Base-by-base conservation (phyloP, 2,888 invertebrate genomes). In the Margaritifera margaritifera region DNA sequence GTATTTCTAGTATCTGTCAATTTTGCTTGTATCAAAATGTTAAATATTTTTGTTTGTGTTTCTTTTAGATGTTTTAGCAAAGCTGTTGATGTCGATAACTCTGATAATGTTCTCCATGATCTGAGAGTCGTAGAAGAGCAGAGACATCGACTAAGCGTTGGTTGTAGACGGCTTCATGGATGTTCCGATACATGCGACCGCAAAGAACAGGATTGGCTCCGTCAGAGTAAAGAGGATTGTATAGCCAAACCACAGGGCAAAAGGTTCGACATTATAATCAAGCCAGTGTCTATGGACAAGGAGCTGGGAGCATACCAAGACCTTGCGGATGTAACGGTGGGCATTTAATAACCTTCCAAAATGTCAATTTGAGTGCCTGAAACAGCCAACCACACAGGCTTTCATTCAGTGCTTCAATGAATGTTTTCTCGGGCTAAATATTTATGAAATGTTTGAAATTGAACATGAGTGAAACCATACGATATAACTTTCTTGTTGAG, bases 11-110 rank as follows among this genome's bases (percentile, higher is more conserved):
- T n/a, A n/a, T n/a, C n/a, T n/a, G n/a, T n/a, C n/a, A n/a, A n/a
- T n/a, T n/a, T n/a, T n/a, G n/a, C n/a, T n/a, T n/a, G n/a, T n/a
- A n/a, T n/a, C n/a, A n/a, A n/a, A n/a, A n/a, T n/a, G n/a, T n/a
- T n/a, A n/a, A n/a, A n/a, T n/a, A n/a, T 67, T n/a, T n/a, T n/a
- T n/a, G n/a, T n/a, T n/a, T n/a, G n/a, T n/a, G n/a, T n/a, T n/a
- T n/a, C n/a, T n/a, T 67, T 62, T 62, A 67, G 67, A 22, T 67
- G 67, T 67, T 67, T 67, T 56, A 62, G 67, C 57, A 62, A 62
- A 51, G 67, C 51, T 5, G 62, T 62, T 22, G 55, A 31, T 53
- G 62, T 56, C 50, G 62, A 56, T 27, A 51, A 55, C 18, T 31
- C 22, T 56, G 53, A 62, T 5, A 50, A 50, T 22, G 52, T 67